Base-by-base conservation (phyloP, 2,888 invertebrate genomes). In the Dolichomitus sp. region DNA sequence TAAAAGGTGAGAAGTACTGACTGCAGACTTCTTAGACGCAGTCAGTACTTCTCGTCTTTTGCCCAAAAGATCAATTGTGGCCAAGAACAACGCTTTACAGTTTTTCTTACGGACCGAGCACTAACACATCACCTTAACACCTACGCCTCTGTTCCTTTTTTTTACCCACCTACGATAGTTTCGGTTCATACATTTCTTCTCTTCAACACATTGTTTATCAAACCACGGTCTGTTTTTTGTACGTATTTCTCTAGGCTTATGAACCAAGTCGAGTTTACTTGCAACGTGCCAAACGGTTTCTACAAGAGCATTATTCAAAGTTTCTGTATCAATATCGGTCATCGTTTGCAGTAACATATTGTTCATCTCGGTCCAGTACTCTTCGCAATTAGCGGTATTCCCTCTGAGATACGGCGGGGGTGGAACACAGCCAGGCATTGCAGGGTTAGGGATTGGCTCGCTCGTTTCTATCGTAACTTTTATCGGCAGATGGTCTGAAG, bases 401-500 rank as follows among this genome's bases (percentile, higher is more conserved):
- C 65, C 65, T 54, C 14, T 65, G 12, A 65, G 65, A 6, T 7
- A 5, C 23, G 33, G 48, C 4, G 17, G 48, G 0, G 4, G 1
- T 19, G 23, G 1, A n/a, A 33, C 30, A 17, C 42, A 42, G 2
- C 45, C 30, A 1, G 30, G 7, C 19, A 17, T 6, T 2, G 40
- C 17, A 6, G 7, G 40, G 6, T 40, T n/a, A 17, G 37, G 19
- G 7, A 6, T 37, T 17, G 17, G 4, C 14, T 14, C 42, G 1
- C 7, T 23, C 19, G 37, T 65, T 65, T 23, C 65, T 12, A 45
- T 50, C 19, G 2, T 52, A n/a, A 61, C 14, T 37, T 61, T 48
- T 7, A 73, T 61, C 12, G 73, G 61, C 23, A 61, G 37, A 19
- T 73, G 73, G 14, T 73, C 73, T 5, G 61, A 73, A 1, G 73